phyloP scores from a whole-genome alignment of 1,140 invertebrate species.

The Forficula auricularia region DNA sequence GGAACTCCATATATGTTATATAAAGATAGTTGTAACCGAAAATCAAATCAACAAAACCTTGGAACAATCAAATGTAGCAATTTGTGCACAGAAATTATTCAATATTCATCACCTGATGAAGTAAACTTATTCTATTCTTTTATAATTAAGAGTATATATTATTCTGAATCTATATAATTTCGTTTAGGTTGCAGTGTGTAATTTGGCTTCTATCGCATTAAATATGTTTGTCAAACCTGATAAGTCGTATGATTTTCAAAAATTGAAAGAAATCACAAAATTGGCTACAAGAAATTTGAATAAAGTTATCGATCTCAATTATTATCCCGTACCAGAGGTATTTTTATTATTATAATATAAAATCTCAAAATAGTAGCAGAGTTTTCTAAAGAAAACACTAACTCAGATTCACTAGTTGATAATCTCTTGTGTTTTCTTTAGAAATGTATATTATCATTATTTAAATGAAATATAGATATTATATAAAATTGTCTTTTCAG shows the following conservation, averaged over 20 bases:
- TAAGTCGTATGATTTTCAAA: conserved; percentile 33
- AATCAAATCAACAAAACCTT: conserved; percentile 55
- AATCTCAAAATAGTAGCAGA: not conserved
- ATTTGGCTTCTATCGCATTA: conserved; percentile 52
- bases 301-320: conserved; percentile 54
- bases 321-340: conserved; percentile 43
- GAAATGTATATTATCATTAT: not conserved
- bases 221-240: conserved; percentile 38
- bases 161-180: too few species aligned
- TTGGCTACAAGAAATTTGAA: conserved; percentile 45
- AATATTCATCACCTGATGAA: conserved; percentile 43
- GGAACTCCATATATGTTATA: conserved; percentile 53
- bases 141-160: too few species aligned
- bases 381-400: not conserved
- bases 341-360: too few species aligned
- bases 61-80: conserved; percentile 59
- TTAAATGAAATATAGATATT: not conserved
- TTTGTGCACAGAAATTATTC: conserved; percentile 52
- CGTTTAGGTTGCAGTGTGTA: conserved; percentile 41
- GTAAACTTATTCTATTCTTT: conserved; percentile 10
- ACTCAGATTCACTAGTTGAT: too few species aligned
- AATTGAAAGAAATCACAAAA: conserved; percentile 26
- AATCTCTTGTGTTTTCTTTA: too few species aligned
- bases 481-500: not conserved
- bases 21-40: conserved; percentile 50